Percentiles rank a stretch among this genome's conserved stretches.
Evolutionary conservation across 2,797 vertebrate species (phyloP).

Genomic region (Xerus rutilus): DNA sequence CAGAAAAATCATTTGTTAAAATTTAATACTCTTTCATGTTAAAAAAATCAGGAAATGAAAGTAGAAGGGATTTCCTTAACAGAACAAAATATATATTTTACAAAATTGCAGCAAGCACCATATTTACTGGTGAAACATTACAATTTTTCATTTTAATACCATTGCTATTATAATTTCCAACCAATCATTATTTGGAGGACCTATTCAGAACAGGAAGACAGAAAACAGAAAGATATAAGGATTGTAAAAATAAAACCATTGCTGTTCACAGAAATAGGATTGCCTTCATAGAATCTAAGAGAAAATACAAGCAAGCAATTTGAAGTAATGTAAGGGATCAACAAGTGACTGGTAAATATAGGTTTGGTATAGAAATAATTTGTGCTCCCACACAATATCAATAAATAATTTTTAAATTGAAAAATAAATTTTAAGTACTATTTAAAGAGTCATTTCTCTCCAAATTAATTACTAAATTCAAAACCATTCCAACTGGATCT

Average conservation of each 20-base stretch:
- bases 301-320: neutral
- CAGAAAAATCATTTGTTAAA: constrained; percentile 21
- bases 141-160: neutral
- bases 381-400: neutral
- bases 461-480: neutral
- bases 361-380: neutral
- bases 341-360: neutral
- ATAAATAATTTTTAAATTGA: neutral
- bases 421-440: neutral
- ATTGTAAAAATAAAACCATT: neutral
- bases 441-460: neutral
- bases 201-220: neutral
- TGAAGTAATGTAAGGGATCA: neutral
- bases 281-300: neutral
- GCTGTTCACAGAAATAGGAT: neutral
- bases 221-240: neutral
- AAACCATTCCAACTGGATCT: neutral
- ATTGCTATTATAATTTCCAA: neutral
- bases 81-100: neutral
- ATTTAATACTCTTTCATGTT: neutral
- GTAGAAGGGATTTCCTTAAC: neutral
- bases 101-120: neutral
- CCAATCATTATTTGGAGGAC: neutral
- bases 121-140: neutral
- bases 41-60: neutral